Evolutionary conservation across 2,797 vertebrate genomes (phyloP), one percentile per base, ranked within the genome.

Genomic region (Pterois miles): DNA sequence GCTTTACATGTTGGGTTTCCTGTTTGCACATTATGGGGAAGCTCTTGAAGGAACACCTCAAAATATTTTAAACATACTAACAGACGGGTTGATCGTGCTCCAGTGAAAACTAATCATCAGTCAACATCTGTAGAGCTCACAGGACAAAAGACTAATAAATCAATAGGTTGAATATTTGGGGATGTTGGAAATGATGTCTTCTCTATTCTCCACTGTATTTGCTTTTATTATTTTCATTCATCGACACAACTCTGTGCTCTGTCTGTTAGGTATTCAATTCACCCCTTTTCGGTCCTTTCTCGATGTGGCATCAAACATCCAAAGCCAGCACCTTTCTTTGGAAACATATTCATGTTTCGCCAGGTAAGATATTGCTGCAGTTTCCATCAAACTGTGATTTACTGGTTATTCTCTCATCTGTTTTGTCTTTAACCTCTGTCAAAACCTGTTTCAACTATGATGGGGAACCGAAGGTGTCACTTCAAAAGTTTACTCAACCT

Each of bases 291-390:
- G 2, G 89, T 92, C 63, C 92, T 99, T 66, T 91, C 95, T 73
- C 89, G 87, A 84, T 91, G 92, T 92, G 97, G 97, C 72, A 97
- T 99, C 90, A 91, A 79, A 54, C 97, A 99, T 65, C 98, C 98
- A 63, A 96, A 95, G 74, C 95, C 97, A 4, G 27, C 92, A 5
- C 97, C 97, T 34, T 98, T 99, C 74, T 94, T 96, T 53, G 98
- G 98, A 71, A 99, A 99, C 90, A 68, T 99, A 48, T 94, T 96
- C 33, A 89, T 97, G 82, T 98, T 99, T 92, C 90, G 23, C 12
- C 87, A 98, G 94, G 98, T 99, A 91, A 94, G 91, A n/a, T 23
- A 23, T 53, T 1, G 4, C 13, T 27, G 4, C 18, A 31, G 0
- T 10, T 52, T 67, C 5, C 4, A 29, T 62, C 5, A 31, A 40